These are phyloP conservation scores for Caranx melampygus DNA, from an alignment of 2,113 vertebrate genomes.

Conservation along the genomic window DNA sequence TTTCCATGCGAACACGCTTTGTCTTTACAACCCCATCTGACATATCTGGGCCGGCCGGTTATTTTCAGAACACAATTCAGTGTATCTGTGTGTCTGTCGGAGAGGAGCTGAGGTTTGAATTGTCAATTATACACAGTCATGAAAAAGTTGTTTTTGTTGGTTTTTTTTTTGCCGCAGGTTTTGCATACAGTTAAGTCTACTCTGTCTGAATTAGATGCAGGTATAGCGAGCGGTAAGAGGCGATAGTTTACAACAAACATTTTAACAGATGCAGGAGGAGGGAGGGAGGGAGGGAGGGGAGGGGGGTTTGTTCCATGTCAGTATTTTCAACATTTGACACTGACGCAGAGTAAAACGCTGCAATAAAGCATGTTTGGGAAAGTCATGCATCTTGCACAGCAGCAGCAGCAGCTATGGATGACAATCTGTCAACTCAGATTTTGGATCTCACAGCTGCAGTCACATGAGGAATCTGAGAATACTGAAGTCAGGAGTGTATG, in stretches of 20 bases:
- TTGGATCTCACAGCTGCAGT: neutral
- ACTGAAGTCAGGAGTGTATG: neutral
- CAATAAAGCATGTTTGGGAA: neutral
- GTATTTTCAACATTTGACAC: neutral
- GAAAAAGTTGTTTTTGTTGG: neutral
- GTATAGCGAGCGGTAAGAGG: neutral
- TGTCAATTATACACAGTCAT: conserved; percentile 40
- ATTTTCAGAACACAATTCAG: conserved; percentile 67
- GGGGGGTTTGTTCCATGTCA: neutral
- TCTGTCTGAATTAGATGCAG: neutral
- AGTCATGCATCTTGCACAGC: neutral
- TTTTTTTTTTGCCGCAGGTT: conserved; percentile 6
- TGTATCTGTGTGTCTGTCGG: conserved; percentile 55
- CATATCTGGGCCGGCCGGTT: conserved; percentile 75
- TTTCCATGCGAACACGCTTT: conserved; percentile 49
- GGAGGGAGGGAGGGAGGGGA: too few species aligned
- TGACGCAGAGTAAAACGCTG: neutral
- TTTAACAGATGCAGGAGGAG: too few species aligned
- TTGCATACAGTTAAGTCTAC: neutral
- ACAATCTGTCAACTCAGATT: neutral
- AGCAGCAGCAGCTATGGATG: neutral
- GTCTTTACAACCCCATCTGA: conserved; percentile 73
- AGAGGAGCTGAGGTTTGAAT: conserved; percentile 25
- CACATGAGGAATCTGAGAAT: neutral
- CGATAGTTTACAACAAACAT: neutral